Evolutionary conservation across 2,797 vertebrate species (phyloP).

Genomic region (Gadopsis bispinosus): DNA sequence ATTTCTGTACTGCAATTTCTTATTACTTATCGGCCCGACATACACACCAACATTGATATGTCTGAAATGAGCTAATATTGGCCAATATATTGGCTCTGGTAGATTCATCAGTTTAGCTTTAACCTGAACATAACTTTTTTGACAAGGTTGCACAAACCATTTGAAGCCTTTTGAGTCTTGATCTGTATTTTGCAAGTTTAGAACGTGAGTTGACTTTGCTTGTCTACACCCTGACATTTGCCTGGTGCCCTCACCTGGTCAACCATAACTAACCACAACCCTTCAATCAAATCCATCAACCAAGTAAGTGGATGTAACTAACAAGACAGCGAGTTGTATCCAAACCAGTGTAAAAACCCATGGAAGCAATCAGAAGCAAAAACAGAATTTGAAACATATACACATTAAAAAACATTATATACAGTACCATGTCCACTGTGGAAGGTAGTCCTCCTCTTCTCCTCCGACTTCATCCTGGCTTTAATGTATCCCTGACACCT

Average conservation of each 20-base stretch:
- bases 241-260: background rate
- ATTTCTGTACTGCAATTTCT: background rate
- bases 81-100: background rate
- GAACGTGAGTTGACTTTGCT: background rate
- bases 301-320: background rate
- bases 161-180: background rate
- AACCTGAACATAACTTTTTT: background rate
- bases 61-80: background rate
- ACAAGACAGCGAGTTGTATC: background rate
- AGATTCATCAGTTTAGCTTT: background rate
- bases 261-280: background rate
- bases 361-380: background rate
- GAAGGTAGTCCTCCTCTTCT: conserved; percentile 93
- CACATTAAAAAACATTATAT: background rate
- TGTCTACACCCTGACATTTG: background rate
- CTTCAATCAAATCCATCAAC: background rate
- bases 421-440: conserved; percentile 93
- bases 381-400: background rate
- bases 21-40: background rate
- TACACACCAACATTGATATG: background rate
- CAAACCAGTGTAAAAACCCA: background rate
- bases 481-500: conserved; percentile 99
- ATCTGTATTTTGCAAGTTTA: background rate
- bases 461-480: conserved; percentile 98
- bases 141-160: background rate